A percentile compares a stretch with the other conserved stretches of the same genome.
Conservation (phyloP, 2,113 vertebrate genomes). For the Ailuropoda melanoleuca region DNA sequence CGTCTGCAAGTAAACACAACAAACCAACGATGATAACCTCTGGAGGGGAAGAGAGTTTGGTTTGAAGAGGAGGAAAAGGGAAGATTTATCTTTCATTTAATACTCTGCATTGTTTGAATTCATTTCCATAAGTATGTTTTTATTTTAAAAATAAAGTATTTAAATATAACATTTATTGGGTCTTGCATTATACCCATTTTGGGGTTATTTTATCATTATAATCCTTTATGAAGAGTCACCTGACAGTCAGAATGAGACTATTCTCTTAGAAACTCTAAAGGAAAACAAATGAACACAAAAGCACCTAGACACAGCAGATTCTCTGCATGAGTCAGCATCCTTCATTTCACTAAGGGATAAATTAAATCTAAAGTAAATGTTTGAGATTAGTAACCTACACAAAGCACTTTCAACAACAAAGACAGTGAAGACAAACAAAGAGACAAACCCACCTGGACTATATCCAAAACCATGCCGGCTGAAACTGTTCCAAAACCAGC, state of each 20-base stretch:
- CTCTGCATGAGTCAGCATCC: neutral
- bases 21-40: neutral
- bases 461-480: slow-evolving; percentile 97
- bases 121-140: neutral
- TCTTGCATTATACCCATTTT: neutral
- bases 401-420: neutral
- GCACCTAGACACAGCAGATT: neutral
- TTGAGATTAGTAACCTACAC: neutral
- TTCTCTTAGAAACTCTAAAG: neutral
- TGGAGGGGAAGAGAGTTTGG: neutral
- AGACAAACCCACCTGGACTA: slow-evolving; percentile 92
- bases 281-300: neutral
- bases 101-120: neutral
- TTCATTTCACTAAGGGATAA: neutral
- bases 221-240: neutral
- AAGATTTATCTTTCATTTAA: neutral
- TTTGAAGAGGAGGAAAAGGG: neutral
- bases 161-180: neutral
- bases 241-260: neutral
- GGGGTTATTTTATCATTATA: neutral
- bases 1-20: neutral
- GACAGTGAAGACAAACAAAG: neutral
- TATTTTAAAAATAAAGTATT: neutral
- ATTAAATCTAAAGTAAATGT: neutral
- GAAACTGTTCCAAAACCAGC: slow-evolving; percentile 98